Evolutionary conservation across 1,140 invertebrate species (phyloP), one percentile per base, ranked within the genome.

Genomic region (Drosophila mayri): DNA sequence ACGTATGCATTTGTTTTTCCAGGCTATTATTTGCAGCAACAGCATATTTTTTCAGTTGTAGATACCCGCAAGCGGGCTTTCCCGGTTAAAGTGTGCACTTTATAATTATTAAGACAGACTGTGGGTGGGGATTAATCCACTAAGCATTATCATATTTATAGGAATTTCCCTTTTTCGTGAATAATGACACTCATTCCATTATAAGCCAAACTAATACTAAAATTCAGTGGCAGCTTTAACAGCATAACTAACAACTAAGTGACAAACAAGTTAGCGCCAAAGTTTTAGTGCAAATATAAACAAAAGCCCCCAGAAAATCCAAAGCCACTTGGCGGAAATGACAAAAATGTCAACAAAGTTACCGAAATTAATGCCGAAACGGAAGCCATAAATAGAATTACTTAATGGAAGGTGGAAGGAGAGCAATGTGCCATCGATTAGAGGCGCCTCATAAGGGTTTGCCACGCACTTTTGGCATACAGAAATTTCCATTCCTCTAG

Each of bases 261-360:
- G 49, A 46, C 50, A 63, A 73, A 68, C 46, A 81, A 81, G 65
- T 81, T 63, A 40, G 32, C 44, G 54, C 60, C 63, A 74, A 80
- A 79, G 52, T 80, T 68, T 79, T 61, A 61, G 74, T 58, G 30
- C 64, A 78, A 76, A 78, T 59, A 67, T 75, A 62, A 62, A 66
- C 54, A 66, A 74, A 44, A 50, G 22, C 14, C 22, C 11, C 14
- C 57, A 49, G 38, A 20, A 37, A 44, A 40, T 44, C 43, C 58
- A 44, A 59, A 76, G 60, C 30, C 50, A 73, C 64, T 76, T 55
- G 47, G 20, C 79, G 61, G 59, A 81, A 81, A 76, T 71, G 77
- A 50, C 77, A 80, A 61, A 81, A 67, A 44, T 81, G 61, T 81
- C 72, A 81, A 72, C 58, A 72, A 76, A 81, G 72, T 63, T 79